A percentile compares a stretch with the other conserved stretches of the same genome.
phyloP scores from a whole-genome alignment of 1,140 invertebrate genomes.

The Dreissena polymorpha region DNA sequence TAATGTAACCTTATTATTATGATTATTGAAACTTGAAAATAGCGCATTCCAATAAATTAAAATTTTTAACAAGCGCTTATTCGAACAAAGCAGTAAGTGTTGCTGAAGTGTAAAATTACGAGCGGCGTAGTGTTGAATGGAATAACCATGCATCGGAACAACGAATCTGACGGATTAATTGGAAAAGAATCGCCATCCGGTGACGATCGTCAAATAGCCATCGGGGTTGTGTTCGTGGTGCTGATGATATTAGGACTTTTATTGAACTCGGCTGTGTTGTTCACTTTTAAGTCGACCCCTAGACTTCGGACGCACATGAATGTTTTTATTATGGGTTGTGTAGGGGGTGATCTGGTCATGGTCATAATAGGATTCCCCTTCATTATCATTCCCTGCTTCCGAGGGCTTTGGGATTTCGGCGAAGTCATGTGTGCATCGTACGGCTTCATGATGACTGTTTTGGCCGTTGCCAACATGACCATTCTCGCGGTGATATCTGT shows the following conservation, averaged over 20 bases:
- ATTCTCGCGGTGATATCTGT: conserved; percentile 21
- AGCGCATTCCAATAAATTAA: too few relatives aligned
- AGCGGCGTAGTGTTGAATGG: too few relatives aligned
- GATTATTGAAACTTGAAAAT: too few relatives aligned
- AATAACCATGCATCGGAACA: too few relatives aligned
- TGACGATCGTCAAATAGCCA: neutral
- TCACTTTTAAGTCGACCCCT: neutral
- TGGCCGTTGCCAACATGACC: conserved; percentile 14
- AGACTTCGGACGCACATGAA: conserved; percentile 16
- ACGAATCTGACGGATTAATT: too few relatives aligned
- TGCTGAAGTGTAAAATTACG: too few relatives aligned
- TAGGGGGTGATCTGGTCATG: conserved; percentile 9
- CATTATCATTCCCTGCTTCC: conserved; percentile 10
- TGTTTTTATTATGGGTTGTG: conserved; percentile 22
- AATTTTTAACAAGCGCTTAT: too few relatives aligned
- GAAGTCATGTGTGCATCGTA: conserved; percentile 4
- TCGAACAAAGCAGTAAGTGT: too few relatives aligned
- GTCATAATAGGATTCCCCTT: conserved; percentile 13
- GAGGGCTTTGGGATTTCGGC: conserved; percentile 24
- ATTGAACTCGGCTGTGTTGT: conserved; percentile 11
- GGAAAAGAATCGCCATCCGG: too few relatives aligned
- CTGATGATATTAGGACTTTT: neutral
- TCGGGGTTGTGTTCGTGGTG: conserved; percentile 14
- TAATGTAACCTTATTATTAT: too few relatives aligned
- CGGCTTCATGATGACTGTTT: conserved; percentile 20